Evolutionary conservation across 2,888 invertebrate genomes (phyloP).

Genomic region (Siphlonurus alternatus): DNA sequence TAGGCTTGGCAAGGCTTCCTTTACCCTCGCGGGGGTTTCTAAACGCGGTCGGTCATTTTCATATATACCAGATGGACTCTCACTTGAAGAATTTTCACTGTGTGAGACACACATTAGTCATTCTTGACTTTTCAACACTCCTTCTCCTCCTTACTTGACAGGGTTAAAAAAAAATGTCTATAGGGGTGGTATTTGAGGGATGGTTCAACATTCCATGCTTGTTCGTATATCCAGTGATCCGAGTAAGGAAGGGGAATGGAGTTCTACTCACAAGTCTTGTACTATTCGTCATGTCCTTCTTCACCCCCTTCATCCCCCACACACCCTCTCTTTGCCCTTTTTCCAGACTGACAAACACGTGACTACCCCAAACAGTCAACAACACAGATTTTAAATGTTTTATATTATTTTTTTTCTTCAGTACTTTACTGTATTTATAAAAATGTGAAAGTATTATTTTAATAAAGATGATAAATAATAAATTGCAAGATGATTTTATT

Average conservation of each 20-base stretch:
- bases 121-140: neutral
- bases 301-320: neutral
- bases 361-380: neutral
- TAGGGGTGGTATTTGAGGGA: neutral
- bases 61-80: neutral
- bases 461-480: no score
- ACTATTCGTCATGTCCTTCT: neutral
- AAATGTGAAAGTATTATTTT: no score
- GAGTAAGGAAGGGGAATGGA: neutral
- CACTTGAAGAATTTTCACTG: neutral
- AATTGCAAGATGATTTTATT: no score
- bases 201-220: neutral
- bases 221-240: neutral
- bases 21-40: no score
- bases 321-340: neutral
- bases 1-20: neutral
- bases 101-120: neutral
- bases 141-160: neutral
- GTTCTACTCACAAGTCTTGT: neutral
- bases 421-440: no score
- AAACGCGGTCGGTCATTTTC: no score
- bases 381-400: no score
- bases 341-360: neutral
- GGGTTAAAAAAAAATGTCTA: neutral
- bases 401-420: no score